Base-by-base conservation (phyloP, 2,888 invertebrate genomes). In the Dolichopus griseipennis region DNA sequence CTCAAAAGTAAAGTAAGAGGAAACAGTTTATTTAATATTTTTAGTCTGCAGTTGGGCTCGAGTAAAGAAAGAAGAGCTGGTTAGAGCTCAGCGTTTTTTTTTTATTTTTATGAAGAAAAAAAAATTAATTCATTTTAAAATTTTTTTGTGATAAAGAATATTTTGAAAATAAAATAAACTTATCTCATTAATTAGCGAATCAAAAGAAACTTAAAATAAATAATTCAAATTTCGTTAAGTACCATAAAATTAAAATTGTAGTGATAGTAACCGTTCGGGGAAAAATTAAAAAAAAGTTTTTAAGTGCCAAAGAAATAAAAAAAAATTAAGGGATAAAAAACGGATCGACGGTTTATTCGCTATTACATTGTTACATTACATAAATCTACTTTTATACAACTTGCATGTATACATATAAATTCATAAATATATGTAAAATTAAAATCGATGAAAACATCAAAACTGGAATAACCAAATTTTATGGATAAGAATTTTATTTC, bases 1-100 rank as follows among this genome's bases (percentile, higher is more conserved):
- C 43, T 3, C 7, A 10, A 10, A 43, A 15, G 52, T 52, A 12
- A 18, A 52, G n/a, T 52, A 52, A 52, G 18, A 18, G 52, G 18
- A 52, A 52, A 18, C 2, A 18, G 9, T 52, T 52, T 1, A 52
- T 15, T 18, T 12, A 52, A 52, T 52, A 52, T 52, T 52, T 52
- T 52, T 52, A 52, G 52, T 52, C 52, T 52, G 52, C 52, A 52
- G 52, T 52, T 52, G 52, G 52, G 52, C 52, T 52, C 52, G 52
- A 52, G 52, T 52, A 52, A 52, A 52, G 15, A 52, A 52, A 52
- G 52, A 12, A 52, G 52, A 52, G 52, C 52, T 18, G 15, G 6
- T 52, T 15, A 52, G n/a, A 52, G 52, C 52, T 52, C 52, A 18
- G 52, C 18, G 52, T 52, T 52, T 52, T 52, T 41, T n/a, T 52